A percentile compares a stretch with the other conserved stretches of the same genome.
These are phyloP conservation scores for Pelodiscus sinensis DNA, from an alignment of 2,113 vertebrate genomes.

Conservation along the genomic window DNA sequence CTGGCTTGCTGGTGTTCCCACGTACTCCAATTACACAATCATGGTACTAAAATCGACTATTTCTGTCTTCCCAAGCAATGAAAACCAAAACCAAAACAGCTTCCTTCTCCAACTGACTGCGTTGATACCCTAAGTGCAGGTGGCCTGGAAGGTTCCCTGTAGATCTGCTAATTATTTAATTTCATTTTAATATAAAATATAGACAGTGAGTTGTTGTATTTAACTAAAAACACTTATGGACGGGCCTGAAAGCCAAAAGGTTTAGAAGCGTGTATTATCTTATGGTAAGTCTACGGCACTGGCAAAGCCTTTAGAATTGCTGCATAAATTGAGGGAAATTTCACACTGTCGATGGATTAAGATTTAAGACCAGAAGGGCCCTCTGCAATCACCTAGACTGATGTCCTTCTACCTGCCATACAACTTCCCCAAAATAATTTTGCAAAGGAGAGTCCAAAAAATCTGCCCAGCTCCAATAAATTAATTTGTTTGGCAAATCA, in stretches of 20 bases:
- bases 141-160: background rate
- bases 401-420: background rate
- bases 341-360: background rate
- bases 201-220: background rate
- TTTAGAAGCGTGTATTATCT: background rate
- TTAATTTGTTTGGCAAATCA: conserved; percentile 51
- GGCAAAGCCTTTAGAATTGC: background rate
- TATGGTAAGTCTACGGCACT: background rate
- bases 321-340: background rate
- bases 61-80: background rate
- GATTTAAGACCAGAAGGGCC: background rate
- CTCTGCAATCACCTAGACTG: background rate
- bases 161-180: background rate
- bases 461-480: conserved; percentile 44
- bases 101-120: background rate
- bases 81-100: background rate
- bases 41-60: background rate
- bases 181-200: background rate
- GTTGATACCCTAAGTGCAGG: background rate
- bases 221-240: background rate
- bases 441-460: conserved; percentile 57
- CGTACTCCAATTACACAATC: background rate
- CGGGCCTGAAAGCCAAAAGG: background rate
- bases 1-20: background rate
- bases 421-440: conserved; percentile 54